A percentile compares a stretch with the other conserved stretches of the same genome.
Conservation (phyloP, 2,888 invertebrate genomes). For the Agrotis exclamationis region DNA sequence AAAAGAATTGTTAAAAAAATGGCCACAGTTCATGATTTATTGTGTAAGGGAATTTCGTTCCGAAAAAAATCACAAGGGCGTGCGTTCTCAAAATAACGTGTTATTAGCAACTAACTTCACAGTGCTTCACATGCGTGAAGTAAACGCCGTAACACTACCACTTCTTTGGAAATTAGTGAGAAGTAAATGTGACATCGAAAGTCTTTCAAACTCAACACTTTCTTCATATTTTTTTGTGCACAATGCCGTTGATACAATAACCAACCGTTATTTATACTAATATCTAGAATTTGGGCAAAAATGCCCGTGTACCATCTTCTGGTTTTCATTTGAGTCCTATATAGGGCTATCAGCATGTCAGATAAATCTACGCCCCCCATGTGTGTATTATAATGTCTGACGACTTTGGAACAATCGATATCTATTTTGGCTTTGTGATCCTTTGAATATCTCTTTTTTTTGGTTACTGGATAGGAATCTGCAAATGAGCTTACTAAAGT, state of each 20-base stretch:
- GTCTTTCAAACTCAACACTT: constrained; percentile 23
- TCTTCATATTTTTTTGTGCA: constrained; percentile 25
- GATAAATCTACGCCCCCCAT: constrained; percentile 27
- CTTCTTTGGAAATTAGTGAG: constrained; percentile 20
- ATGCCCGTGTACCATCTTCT: constrained; percentile 25
- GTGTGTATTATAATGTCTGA: constrained; percentile 15
- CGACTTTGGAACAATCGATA: constrained; percentile 11
- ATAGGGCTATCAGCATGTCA: constrained; percentile 29
- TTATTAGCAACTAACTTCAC: too few relatives aligned
- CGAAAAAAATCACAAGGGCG: too few relatives aligned
- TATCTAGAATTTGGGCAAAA: constrained; percentile 27
- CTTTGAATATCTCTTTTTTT: constrained; percentile 24
- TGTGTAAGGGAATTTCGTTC: too few relatives aligned
- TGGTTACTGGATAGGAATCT: constrained; percentile 13
- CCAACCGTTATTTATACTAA: constrained; percentile 28
- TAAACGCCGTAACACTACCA: too few relatives aligned
- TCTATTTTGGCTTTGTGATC: constrained; percentile 17
- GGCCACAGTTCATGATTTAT: too few relatives aligned
- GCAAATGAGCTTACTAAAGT: constrained; percentile 23
- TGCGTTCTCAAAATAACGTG: too few relatives aligned
- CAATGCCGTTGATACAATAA: constrained; percentile 23
- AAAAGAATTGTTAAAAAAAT: too few relatives aligned
- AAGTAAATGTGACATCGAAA: constrained; percentile 32
- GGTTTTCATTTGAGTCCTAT: constrained; percentile 28
- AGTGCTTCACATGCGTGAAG: too few relatives aligned